phyloP scores from a whole-genome alignment of 2,797 vertebrate genomes.

The Limnodromus scolopaceus region DNA sequence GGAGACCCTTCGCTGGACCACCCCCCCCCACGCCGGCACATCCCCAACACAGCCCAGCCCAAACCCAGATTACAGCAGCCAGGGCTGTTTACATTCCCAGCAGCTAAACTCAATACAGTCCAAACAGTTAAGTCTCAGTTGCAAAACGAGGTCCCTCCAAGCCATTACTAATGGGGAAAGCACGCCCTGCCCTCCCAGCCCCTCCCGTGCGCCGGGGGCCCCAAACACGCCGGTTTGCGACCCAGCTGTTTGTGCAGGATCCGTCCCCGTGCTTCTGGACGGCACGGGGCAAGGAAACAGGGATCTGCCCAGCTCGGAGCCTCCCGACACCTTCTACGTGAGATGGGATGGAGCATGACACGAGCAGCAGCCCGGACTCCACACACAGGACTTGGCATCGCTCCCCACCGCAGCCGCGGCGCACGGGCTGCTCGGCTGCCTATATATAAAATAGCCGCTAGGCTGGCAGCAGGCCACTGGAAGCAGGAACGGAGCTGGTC shows the following conservation, averaged over 20 bases:
- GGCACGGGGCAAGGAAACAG: rapidly evolving
- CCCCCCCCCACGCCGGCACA: rapidly evolving
- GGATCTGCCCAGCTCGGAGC: background rate
- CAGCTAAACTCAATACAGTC: background rate
- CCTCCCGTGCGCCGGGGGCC: background rate
- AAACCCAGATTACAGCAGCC: background rate
- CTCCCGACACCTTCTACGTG: background rate
- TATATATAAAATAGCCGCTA: background rate
- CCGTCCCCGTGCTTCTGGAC: rapidly evolving
- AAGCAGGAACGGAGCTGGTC: background rate
- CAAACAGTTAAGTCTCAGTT: background rate
- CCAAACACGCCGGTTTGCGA: background rate
- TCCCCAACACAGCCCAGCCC: background rate
- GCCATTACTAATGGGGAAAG: background rate
- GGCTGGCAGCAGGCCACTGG: background rate
- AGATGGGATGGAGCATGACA: background rate
- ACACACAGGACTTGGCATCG: background rate
- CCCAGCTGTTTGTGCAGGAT: background rate
- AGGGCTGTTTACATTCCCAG: background rate
- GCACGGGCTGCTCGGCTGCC: background rate
- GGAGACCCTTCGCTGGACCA: background rate
- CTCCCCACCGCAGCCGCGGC: background rate
- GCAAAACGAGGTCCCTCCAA: background rate
- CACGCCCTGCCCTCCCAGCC: background rate
- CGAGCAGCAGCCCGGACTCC: rapidly evolving